Evolutionary conservation across 2,113 vertebrate genomes (phyloP).

Genomic region (Aplodontia rufa): DNA sequence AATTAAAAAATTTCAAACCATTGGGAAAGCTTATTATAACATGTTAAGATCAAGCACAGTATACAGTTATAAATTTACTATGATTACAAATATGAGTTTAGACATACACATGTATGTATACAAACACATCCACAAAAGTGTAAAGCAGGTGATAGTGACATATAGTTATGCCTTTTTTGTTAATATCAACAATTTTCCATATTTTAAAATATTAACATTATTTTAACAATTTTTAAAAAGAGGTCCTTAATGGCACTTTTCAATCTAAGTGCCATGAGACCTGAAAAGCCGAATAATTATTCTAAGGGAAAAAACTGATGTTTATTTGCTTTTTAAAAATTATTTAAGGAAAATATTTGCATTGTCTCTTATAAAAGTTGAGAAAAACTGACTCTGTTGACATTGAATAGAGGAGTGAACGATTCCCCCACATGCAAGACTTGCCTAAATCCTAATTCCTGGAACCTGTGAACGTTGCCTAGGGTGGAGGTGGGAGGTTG

Average conservation of each 20-base stretch:
- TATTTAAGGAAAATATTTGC: neutral
- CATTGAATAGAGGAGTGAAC: neutral
- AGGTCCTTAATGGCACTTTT: neutral
- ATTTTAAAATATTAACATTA: constrained; percentile 4
- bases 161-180: neutral
- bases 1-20: neutral
- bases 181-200: neutral
- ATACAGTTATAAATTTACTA: neutral
- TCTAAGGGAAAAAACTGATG: neutral
- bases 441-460: neutral
- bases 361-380: neutral
- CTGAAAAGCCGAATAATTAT: neutral
- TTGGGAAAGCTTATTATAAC: neutral
- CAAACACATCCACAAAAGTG: neutral
- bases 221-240: neutral
- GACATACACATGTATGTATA: neutral
- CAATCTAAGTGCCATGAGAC: neutral
- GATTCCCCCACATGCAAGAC: neutral
- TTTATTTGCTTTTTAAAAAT: neutral
- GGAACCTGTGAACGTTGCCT: neutral
- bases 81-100: neutral
- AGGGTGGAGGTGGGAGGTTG: neutral
- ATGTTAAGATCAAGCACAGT: neutral
- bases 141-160: neutral
- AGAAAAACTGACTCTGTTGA: neutral